Evolutionary conservation across 2,888 invertebrate genomes (phyloP), one percentile per base, ranked within the genome.

Genomic region (Meta bourneti): DNA sequence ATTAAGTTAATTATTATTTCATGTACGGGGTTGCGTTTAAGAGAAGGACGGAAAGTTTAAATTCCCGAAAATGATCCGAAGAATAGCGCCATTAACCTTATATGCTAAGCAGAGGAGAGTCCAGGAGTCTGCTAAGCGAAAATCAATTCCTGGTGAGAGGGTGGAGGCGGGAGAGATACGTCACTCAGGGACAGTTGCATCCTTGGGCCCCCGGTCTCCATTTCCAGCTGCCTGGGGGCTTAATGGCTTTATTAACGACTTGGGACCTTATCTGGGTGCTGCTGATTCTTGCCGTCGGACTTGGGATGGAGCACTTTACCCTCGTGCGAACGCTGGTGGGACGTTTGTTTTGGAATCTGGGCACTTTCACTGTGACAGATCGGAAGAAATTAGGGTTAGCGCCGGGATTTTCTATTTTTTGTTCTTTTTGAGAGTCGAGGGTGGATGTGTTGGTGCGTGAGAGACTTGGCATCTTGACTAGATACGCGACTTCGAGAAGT

Each of bases 191-290:
- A 82, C 51, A 19, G 19, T 51, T 69, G 61, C 61, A 20, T 9
- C 9, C 11, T 51, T n/a, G 51, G 70, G 51, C 52, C 61, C 48
- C 11, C 11, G 61, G 61, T 61, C 61, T 54, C 69, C 71, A 16
- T 51, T 82, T 61, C 52, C 61, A 75, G 84, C 70, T 78, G 70
- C 74, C 80, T 20, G 13, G 13, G 70, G 78, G 49, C 74, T 85
- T 86, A 86, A 86, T 78, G 85, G 69, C 78, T 70, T 78, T 86
- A 86, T 78, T 86, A 86, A 86, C 78, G 78, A 86, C 85, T 86
- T 19, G 70, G 51, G 19, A 51, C 70, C 78, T n/a, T 78, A 78
- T 78, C 78, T 19, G 51, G 69, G 85, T 70, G 51, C 54, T 51
- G 85, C 69, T 78, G 49, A 78, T 86, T 86, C 70, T 8, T 78